Evolutionary conservation across 2,888 invertebrate genomes (phyloP).

Genomic region (Metellina segmentata): DNA sequence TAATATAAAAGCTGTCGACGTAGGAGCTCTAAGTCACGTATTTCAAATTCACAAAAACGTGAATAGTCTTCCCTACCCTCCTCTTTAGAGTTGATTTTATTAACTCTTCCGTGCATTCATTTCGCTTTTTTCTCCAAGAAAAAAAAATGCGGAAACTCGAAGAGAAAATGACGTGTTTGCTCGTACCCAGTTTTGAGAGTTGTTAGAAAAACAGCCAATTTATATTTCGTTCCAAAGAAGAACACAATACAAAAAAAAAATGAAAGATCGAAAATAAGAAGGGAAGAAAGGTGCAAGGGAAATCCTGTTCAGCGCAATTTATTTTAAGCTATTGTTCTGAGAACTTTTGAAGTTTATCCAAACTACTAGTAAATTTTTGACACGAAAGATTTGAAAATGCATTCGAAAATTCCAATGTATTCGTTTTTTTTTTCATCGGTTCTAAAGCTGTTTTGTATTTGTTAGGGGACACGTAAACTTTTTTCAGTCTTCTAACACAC

Average conservation of each 20-base stretch:
- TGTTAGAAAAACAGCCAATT: conserved; percentile 31
- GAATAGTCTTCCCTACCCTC: background rate
- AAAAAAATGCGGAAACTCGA: background rate
- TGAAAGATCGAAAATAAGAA: too few relatives aligned
- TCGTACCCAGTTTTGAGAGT: background rate
- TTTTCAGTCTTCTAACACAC: too few relatives aligned
- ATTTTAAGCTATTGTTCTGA: background rate
- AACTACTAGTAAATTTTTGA: background rate
- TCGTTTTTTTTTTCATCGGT: too few relatives aligned
- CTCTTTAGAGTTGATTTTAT: background rate
- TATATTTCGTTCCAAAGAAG: background rate
- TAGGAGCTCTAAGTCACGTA: background rate
- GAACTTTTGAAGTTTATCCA: background rate
- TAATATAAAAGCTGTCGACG: conserved; percentile 34
- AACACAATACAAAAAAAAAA: background rate
- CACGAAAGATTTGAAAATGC: background rate
- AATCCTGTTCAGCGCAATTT: background rate
- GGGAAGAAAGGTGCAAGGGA: background rate
- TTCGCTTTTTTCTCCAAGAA: background rate
- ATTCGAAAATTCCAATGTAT: background rate
- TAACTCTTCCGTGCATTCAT: background rate
- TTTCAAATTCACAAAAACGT: background rate
- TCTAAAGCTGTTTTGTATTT: too few relatives aligned
- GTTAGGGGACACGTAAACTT: too few relatives aligned
- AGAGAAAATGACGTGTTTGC: background rate